These are phyloP conservation scores for Toxonevra muliebris DNA, from an alignment of 2,888 invertebrate genomes.

Conservation along the genomic window DNA sequence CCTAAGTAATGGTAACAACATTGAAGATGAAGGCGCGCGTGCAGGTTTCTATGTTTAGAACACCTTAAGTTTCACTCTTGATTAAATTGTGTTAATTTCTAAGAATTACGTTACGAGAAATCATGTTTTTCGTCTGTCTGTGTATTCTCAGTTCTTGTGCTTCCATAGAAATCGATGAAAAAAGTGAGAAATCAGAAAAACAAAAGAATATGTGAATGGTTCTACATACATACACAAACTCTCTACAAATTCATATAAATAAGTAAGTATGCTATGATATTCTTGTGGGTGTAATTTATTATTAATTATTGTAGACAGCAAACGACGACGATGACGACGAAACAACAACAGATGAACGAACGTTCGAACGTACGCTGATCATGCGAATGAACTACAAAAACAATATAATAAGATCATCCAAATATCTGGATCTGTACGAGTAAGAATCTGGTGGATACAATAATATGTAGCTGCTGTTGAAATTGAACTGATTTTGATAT, in stretches of 20 bases:
- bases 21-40: background rate
- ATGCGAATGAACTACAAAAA: slow-evolving; percentile 10
- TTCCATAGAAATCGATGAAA: slow-evolving; percentile 17
- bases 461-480: background rate
- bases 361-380: slow-evolving; percentile 32
- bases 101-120: slow-evolving; percentile 49
- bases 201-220: background rate
- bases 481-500: slow-evolving; percentile 4
- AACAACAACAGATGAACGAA: background rate
- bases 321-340: background rate
- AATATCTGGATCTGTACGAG: background rate
- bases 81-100: slow-evolving; percentile 58
- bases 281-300: slow-evolving; percentile 43
- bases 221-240: no score
- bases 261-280: background rate
- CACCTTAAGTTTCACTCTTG: slow-evolving; percentile 15
- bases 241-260: no score
- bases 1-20: no score
- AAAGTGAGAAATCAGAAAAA: slow-evolving; percentile 20
- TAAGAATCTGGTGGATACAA: background rate
- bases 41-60: background rate
- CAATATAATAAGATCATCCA: background rate
- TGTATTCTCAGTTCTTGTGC: background rate
- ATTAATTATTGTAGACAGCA: slow-evolving; percentile 41
- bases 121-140: slow-evolving; percentile 7